These are phyloP conservation scores for Cryptotermes secundus DNA, from an alignment of 1,140 invertebrate genomes.

Conservation along the genomic window DNA sequence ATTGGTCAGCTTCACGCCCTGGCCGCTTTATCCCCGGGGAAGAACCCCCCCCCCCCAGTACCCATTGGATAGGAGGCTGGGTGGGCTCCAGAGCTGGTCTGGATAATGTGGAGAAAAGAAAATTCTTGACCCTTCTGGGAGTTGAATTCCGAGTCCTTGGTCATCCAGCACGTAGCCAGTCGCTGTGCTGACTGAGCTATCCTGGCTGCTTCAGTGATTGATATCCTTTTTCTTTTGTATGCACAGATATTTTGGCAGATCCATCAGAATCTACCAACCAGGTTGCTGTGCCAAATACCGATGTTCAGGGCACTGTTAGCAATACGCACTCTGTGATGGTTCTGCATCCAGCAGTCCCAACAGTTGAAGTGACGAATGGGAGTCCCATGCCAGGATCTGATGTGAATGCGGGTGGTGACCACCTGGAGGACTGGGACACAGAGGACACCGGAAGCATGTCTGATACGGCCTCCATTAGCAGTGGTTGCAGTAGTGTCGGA, in stretches of 20 bases:
- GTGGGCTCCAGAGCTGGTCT: no score
- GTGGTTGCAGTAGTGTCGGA: constrained; percentile 41
- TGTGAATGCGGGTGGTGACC: background rate
- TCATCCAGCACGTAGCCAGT: no score
- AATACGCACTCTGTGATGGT: background rate
- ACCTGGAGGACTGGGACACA: constrained; percentile 42
- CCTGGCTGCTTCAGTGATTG: no score
- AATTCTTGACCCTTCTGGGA: no score
- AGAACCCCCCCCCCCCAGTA: no score
- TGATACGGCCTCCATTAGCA: constrained; percentile 45
- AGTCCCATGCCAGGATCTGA: constrained; percentile 38
- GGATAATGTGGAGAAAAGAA: no score
- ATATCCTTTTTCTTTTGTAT: no score
- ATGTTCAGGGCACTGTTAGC: background rate
- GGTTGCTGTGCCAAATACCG: background rate
- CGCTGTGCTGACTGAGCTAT: no score
- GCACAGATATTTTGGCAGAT: background rate
- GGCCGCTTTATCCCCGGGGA: no score
- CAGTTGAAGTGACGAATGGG: constrained; percentile 39
- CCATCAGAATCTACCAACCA: background rate
- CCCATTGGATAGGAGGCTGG: no score
- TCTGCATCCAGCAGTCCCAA: background rate
- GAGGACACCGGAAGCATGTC: constrained; percentile 44
- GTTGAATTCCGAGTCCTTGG: no score
- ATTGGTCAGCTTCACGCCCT: no score